A percentile compares a stretch with the other conserved stretches of the same genome.
Conservation (phyloP, 2,113 vertebrate genomes). For the Caranx ignobilis region DNA sequence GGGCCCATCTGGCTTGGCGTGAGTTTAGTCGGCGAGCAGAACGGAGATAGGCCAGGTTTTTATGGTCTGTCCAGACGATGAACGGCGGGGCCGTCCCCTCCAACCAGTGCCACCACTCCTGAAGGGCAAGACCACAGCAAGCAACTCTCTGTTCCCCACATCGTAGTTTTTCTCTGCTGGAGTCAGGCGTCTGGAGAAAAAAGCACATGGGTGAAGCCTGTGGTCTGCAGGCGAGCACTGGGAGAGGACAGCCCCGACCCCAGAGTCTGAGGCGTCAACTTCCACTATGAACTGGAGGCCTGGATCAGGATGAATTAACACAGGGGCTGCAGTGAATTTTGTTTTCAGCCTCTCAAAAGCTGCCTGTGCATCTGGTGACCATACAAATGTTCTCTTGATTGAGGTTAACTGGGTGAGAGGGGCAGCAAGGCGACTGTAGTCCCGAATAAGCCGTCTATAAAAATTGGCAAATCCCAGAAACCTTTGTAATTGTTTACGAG, state of each 20-base stretch:
- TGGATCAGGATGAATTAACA: background rate
- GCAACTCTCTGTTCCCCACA: background rate
- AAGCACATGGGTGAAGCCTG: background rate
- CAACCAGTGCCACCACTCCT: too few relatives aligned
- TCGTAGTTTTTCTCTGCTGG: background rate
- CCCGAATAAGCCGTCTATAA: too few relatives aligned
- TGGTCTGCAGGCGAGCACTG: background rate
- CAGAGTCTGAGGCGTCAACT: background rate
- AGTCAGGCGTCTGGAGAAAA: accelerated
- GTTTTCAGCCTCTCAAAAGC: background rate
- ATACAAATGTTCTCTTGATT: background rate
- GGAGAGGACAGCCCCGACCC: background rate
- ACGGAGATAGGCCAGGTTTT: too few relatives aligned
- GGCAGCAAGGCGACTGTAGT: too few relatives aligned
- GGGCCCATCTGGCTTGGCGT: too few relatives aligned
- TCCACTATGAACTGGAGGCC: background rate
- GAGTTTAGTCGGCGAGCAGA: too few relatives aligned
- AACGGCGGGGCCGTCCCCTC: too few relatives aligned
- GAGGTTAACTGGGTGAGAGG: too few relatives aligned
- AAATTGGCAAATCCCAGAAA: too few relatives aligned
- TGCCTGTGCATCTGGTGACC: background rate
- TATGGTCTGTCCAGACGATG: too few relatives aligned
- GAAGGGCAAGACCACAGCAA: too few relatives aligned
- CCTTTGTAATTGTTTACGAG: too few relatives aligned
- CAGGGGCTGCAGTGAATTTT: background rate